A percentile compares a stretch with the other conserved stretches of the same genome.
phyloP scores from a whole-genome alignment of 23 tunicate genomes.

The Ciona savignyi region DNA sequence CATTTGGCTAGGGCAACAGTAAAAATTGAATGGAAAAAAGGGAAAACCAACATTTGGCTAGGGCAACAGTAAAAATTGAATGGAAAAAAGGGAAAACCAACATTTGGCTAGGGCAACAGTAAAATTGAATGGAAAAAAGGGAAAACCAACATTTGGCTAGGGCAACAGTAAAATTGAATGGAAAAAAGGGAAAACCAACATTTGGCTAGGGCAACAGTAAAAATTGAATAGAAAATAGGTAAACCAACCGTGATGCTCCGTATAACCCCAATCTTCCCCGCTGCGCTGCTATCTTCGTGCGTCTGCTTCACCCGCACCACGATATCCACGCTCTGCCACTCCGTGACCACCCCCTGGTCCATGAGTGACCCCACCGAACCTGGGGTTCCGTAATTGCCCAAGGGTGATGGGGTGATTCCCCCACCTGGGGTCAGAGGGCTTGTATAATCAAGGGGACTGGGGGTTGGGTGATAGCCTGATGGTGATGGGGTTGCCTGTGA shows the following conservation, averaged over 20 bases:
- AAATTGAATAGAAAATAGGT: too few relatives aligned
- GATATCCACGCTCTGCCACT: slow-evolving; percentile 97
- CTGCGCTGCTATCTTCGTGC: slow-evolving; percentile 27
- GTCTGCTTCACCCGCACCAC: slow-evolving; percentile 71
- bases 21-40: too few relatives aligned
- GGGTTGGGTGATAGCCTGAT: slow-evolving; percentile 60
- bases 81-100: too few relatives aligned
- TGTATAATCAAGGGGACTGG: slow-evolving; percentile 84
- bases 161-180: too few relatives aligned
- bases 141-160: too few relatives aligned
- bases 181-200: too few relatives aligned
- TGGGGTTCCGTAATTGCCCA: slow-evolving; percentile 77
- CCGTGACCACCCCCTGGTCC: slow-evolving; percentile 51
- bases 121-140: too few relatives aligned
- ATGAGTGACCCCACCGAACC: slow-evolving; percentile 66
- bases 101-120: too few relatives aligned
- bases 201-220: too few relatives aligned
- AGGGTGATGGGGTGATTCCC: slow-evolving; percentile 65
- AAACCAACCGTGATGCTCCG: slow-evolving; percentile 82
- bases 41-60: too few relatives aligned
- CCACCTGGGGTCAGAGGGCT: slow-evolving; percentile 95
- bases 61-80: too few relatives aligned
- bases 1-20: too few relatives aligned
- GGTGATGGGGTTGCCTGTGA: slow-evolving; percentile 73
- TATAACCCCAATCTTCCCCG: slow-evolving; percentile 78